Evolutionary conservation across 2,888 invertebrate genomes (phyloP).

Genomic region (Xanthostigma xanthostigma): DNA sequence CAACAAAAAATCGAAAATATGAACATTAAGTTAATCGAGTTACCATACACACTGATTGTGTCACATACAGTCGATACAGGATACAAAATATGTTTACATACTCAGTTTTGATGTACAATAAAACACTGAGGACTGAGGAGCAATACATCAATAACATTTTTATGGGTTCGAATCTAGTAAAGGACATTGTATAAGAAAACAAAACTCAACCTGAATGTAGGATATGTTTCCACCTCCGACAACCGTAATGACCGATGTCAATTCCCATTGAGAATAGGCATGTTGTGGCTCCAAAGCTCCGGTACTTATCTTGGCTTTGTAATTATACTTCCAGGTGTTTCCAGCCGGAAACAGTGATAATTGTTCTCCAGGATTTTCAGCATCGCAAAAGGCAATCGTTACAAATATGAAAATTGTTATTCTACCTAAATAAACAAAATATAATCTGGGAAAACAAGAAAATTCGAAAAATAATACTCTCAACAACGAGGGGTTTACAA

Average conservation of each 20-base stretch:
- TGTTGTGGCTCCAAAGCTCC: slow-evolving; percentile 6
- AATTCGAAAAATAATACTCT: neutral
- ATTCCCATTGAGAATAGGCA: slow-evolving; percentile 8
- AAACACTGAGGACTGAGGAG: too few species aligned
- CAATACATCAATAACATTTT: too few species aligned
- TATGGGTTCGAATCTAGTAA: too few species aligned
- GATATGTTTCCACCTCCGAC: slow-evolving; percentile 2
- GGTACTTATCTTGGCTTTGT: slow-evolving; percentile 5
- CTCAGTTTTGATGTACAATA: too few species aligned
- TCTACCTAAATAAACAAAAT: neutral
- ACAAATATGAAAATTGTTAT: neutral
- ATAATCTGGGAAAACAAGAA: neutral
- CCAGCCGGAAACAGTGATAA: slow-evolving; percentile 6
- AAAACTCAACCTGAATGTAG: slow-evolving; percentile 3
- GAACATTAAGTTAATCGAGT: too few species aligned
- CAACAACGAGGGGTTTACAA: neutral
- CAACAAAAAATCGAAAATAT: too few species aligned
- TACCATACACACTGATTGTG: too few species aligned
- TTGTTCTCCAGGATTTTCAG: neutral
- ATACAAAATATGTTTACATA: too few species aligned
- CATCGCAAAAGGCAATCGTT: neutral
- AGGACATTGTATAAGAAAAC: too few species aligned
- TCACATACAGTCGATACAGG: too few species aligned
- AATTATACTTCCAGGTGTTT: slow-evolving; percentile 7
- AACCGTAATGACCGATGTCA: slow-evolving; percentile 5